These are phyloP conservation scores for Phymastichus coffea DNA, from an alignment of 1,140 invertebrate species.

Conservation along the genomic window DNA sequence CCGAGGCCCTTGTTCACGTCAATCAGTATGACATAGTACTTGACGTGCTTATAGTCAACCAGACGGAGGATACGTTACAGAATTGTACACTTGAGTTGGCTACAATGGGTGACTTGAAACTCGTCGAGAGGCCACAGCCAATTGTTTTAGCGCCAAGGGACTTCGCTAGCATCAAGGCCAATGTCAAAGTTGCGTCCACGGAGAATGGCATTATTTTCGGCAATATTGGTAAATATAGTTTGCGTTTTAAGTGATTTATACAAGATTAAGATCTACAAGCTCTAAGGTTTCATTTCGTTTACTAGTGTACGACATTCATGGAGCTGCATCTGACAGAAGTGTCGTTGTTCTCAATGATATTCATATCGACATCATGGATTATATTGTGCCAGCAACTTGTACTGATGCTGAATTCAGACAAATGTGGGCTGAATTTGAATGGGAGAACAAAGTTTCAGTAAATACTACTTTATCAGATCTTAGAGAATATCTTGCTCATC, in stretches of 20 bases:
- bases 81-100: conserved; percentile 97
- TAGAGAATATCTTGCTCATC: conserved; percentile 88
- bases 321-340: conserved; percentile 90
- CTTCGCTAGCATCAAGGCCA: conserved; percentile 97
- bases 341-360: conserved; percentile 99
- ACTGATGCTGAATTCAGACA: conserved; percentile 94
- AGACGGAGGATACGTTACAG: conserved; percentile 95
- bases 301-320: conserved; percentile 90
- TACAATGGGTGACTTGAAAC: conserved; percentile 94
- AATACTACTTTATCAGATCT: conserved; percentile 93
- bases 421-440: conserved; percentile 99
- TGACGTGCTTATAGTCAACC: conserved; percentile 97
- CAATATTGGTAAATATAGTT: conserved; percentile 80
- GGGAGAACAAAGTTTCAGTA: conserved; percentile 99
- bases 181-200: conserved; percentile 92
- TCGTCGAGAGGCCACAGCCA: conserved; percentile 95
- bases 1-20: conserved; percentile 98
- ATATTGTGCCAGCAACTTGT: conserved; percentile 96
- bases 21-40: conserved; percentile 98
- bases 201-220: conserved; percentile 99
- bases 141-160: conserved; percentile 94
- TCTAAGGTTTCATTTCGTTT: neutral
- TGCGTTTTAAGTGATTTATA: too few relatives aligned
- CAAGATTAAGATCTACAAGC: neutral
- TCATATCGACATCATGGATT: conserved; percentile 99